Conservation (phyloP, 2,797 vertebrate genomes). For the Yasuhikotakia modesta region DNA sequence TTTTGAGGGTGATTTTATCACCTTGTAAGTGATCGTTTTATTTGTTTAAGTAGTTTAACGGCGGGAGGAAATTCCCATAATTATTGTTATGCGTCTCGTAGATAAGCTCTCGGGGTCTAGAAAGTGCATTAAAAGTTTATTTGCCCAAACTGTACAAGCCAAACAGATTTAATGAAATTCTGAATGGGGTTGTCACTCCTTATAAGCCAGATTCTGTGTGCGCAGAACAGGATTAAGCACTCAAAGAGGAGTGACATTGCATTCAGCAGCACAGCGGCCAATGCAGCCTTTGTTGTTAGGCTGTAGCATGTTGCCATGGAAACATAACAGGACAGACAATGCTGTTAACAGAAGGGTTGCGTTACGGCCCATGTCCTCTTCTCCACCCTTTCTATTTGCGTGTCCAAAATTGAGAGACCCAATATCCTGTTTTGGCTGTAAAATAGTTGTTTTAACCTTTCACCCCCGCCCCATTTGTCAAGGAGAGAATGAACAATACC, state of each 20-base stretch:
- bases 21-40: no score
- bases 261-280: background rate
- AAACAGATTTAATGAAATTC: no score
- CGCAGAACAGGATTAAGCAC: background rate
- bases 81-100: no score
- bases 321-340: slow-evolving; percentile 76
- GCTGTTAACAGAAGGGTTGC: slow-evolving; percentile 57
- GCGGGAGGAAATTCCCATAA: no score
- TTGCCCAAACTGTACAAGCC: no score
- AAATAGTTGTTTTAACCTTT: slow-evolving; percentile 73
- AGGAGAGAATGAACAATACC: slow-evolving; percentile 70
- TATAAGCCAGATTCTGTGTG: no score
- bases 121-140: no score
- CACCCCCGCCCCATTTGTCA: slow-evolving; percentile 65
- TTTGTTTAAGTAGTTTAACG: no score
- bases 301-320: slow-evolving; percentile 71
- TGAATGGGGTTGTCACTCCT: no score
- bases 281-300: slow-evolving; percentile 51
- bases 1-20: no score
- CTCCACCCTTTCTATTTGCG: slow-evolving; percentile 42
- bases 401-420: slow-evolving; percentile 61
- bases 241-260: background rate
- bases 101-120: no score
- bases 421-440: slow-evolving; percentile 74
- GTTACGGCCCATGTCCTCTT: slow-evolving; percentile 7